phyloP scores from a whole-genome alignment of 2,888 invertebrate species.

The Fragum fragum region DNA sequence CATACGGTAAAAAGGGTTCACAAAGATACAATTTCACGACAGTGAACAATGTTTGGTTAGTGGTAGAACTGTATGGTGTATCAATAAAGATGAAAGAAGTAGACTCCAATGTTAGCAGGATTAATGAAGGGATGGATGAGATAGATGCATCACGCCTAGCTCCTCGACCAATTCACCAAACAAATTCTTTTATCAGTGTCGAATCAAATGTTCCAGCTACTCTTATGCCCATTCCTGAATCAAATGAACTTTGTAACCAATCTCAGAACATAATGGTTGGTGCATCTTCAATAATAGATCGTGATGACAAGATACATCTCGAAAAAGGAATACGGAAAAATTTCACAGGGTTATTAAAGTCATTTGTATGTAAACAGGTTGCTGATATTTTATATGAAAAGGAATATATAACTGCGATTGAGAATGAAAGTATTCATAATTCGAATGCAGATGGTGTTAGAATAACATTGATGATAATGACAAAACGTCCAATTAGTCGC shows the following conservation, averaged over 20 bases:
- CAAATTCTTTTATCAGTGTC: neutral
- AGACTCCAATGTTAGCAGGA: neutral
- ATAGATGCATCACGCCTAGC: neutral
- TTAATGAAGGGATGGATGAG: neutral
- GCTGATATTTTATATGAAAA: conserved; percentile 2
- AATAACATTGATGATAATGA: neutral
- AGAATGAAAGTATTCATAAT: neutral
- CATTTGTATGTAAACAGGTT: neutral
- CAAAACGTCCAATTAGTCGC: neutral
- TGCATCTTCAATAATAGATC: neutral
- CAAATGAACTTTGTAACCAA: neutral
- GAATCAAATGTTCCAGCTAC: neutral
- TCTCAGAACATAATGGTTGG: neutral
- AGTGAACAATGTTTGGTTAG: conserved; percentile 37
- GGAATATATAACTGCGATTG: neutral
- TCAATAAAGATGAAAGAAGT: neutral
- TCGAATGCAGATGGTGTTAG: neutral
- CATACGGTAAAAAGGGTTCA: conserved; percentile 31
- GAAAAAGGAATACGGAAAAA: conserved; percentile 37
- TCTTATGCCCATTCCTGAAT: neutral
- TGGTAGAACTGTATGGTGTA: conserved; percentile 51
- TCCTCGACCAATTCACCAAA: neutral
- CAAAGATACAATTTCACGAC: conserved; percentile 10
- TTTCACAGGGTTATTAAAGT: conserved; percentile 31
- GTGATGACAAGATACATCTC: conserved; percentile 25